phyloP scores from a whole-genome alignment of 2,888 invertebrate species.

The Andricus quercusramuli region DNA sequence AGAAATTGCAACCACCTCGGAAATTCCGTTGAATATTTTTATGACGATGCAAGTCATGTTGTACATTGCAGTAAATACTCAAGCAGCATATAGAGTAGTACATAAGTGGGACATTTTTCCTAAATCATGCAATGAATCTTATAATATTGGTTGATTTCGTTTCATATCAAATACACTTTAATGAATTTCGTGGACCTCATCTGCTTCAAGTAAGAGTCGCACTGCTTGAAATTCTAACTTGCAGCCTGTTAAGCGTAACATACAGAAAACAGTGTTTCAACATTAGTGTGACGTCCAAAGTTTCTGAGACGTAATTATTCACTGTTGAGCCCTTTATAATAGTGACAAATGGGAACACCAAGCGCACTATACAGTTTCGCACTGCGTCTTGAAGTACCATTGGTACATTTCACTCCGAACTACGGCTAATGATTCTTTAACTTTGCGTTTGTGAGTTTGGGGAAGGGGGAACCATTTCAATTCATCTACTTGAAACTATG shows the following conservation, averaged over 20 bases:
- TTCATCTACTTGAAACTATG: neutral
- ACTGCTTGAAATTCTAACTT: slow-evolving; percentile 1
- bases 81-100: neutral
- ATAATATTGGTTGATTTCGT: neutral
- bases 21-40: no score
- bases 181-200: neutral
- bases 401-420: slow-evolving; percentile 40
- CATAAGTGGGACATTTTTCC: neutral
- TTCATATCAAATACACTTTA: neutral
- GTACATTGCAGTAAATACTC: no score
- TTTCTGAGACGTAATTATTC: slow-evolving; percentile 68
- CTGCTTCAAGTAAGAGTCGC: neutral
- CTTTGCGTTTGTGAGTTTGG: slow-evolving; percentile 45
- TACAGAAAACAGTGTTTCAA: slow-evolving; percentile 7
- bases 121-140: neutral
- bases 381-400: slow-evolving; percentile 39
- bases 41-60: no score
- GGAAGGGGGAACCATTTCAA: neutral
- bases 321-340: slow-evolving; percentile 73
- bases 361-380: slow-evolving; percentile 22
- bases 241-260: slow-evolving; percentile 1
- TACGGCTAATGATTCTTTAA: slow-evolving; percentile 70
- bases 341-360: slow-evolving; percentile 69
- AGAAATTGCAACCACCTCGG: no score
- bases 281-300: slow-evolving; percentile 57